A percentile compares a stretch with the other conserved stretches of the same genome.
phyloP scores from a whole-genome alignment of 2,888 invertebrate species.

The Choristoneura rosaceana region DNA sequence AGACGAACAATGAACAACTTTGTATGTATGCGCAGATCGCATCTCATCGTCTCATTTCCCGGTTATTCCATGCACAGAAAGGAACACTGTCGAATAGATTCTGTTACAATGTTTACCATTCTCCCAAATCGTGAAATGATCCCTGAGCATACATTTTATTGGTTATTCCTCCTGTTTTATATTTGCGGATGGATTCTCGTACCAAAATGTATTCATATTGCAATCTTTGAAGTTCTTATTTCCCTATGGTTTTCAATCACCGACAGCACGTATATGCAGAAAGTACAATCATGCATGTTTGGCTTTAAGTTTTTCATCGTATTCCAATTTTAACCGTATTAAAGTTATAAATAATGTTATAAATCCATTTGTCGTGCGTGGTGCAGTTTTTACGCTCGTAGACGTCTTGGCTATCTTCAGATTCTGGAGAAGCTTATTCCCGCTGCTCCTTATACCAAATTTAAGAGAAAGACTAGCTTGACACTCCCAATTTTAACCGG shows the following conservation, averaged over 20 bases:
- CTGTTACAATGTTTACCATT: neutral
- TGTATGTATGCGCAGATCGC: conserved; percentile 14
- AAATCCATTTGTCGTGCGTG: too few relatives aligned
- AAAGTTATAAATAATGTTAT: too few relatives aligned
- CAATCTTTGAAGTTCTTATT: neutral
- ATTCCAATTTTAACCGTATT: too few relatives aligned
- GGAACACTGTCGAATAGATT: conserved; percentile 1
- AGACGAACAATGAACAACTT: conserved; percentile 17
- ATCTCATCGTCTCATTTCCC: conserved; percentile 5
- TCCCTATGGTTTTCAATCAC: neutral
- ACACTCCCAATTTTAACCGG: neutral
- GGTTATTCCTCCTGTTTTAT: conserved; percentile 1
- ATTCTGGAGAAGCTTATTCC: too few relatives aligned
- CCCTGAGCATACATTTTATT: neutral
- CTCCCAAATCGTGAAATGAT: conserved; percentile 5
- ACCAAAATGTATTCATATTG: neutral
- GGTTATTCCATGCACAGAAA: neutral
- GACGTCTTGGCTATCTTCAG: too few relatives aligned
- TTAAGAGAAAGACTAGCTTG: neutral
- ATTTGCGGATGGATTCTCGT: neutral
- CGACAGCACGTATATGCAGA: too few relatives aligned
- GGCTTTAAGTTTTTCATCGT: too few relatives aligned
- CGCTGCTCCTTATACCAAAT: neutral
- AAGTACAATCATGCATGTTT: too few relatives aligned
- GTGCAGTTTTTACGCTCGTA: too few relatives aligned